Evolutionary conservation across 2,888 invertebrate species (phyloP).

Genomic region (Diaphora mendica): DNA sequence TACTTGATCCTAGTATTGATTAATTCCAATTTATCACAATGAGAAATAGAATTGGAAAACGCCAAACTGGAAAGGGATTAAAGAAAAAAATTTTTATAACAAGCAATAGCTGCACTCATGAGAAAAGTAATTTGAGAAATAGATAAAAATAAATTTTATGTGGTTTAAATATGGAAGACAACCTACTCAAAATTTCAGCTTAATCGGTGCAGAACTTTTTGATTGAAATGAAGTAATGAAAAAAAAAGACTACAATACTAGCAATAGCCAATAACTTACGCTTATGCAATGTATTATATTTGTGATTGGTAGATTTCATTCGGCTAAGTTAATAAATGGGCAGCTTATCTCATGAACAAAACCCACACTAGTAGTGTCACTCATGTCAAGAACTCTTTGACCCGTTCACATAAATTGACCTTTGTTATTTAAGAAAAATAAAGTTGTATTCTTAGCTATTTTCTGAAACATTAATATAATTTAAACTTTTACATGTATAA

Average conservation of each 20-base stretch:
- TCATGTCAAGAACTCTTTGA: background rate
- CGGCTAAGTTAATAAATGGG: background rate
- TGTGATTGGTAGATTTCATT: background rate
- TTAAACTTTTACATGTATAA: background rate
- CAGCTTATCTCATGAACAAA: background rate
- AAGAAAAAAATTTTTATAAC: too few species aligned
- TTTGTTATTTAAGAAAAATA: background rate
- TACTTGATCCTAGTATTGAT: constrained; percentile 15
- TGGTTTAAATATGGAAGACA: too few species aligned
- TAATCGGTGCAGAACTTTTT: too few species aligned
- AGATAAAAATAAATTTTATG: too few species aligned
- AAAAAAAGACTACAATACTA: background rate
- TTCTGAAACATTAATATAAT: background rate
- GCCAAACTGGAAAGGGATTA: too few species aligned
- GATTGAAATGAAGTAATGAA: background rate
- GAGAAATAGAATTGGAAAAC: too few species aligned
- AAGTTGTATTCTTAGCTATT: background rate
- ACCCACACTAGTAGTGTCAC: background rate
- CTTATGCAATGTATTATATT: background rate
- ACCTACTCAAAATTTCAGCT: too few species aligned
- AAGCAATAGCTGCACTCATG: too few species aligned
- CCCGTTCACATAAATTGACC: background rate
- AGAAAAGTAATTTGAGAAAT: too few species aligned
- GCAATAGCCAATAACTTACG: background rate
- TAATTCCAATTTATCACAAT: constrained; percentile 18